Evolutionary conservation across 2,888 invertebrate species (phyloP), one percentile per base, ranked within the genome.

Genomic region (Eumerus sabulonum): DNA sequence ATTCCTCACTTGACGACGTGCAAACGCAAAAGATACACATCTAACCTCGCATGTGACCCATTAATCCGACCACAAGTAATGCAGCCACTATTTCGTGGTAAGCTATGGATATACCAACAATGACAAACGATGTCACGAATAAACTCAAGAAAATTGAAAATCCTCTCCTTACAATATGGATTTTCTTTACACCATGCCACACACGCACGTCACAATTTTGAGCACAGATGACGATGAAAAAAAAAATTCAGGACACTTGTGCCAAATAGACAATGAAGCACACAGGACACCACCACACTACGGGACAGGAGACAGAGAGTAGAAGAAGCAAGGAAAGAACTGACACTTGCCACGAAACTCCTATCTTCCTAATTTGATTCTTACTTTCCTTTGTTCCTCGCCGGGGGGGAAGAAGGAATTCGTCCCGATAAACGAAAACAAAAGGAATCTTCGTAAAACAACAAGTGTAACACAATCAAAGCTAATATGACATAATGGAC

Each of bases 401-500:
- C n/a, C n/a, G n/a, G n/a, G n/a, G n/a, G n/a, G n/a, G n/a, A n/a
- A n/a, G n/a, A 27, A 7, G 27, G 7, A 27, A 27, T 4, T 9
- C 12, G 54, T 59, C 45, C 47, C 38, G 51, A 36, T n/a, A 14
- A 35, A 51, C n/a, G 13, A 14, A 50, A 0, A 27, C 27, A 19
- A 50, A 63, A 45, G 42, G 57, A 64, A 53, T 53, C 27, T 45
- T 17, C 40, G n/a, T n/a, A 64, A 66, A 76, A 70, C 63, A 76
- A 70, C 70, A 76, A 70, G 71, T 64, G 59, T 47, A 76, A 54
- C 63, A 74, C 57, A 57, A 56, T 64, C 54, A 64, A 42, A 71
- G 59, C 64, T 60, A 59, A 64, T 71, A 70, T 76, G 64, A 76
- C 70, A 76, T 71, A 76, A 76, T 76, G 63, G 63, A 76, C 18